Percentiles rank a stretch among this genome's conserved stretches.
phyloP scores from a whole-genome alignment of 1,140 invertebrate species.

The Alviniconcha marisindica region DNA sequence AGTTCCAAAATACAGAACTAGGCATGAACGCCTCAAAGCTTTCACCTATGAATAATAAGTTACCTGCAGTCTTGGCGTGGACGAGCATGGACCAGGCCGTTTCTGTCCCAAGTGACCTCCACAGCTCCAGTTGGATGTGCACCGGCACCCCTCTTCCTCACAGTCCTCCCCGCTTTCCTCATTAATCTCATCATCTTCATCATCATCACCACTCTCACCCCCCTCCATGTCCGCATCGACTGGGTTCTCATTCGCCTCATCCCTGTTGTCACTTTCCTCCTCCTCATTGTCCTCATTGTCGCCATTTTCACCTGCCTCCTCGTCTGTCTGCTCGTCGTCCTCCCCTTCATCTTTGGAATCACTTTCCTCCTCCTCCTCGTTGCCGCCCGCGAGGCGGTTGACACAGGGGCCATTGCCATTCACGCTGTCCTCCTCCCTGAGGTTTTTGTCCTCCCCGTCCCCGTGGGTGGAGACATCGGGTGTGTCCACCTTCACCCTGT shows the following conservation, averaged over 20 bases:
- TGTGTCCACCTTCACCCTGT: conserved; percentile 16
- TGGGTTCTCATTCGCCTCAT: not conserved
- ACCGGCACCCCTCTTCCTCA: conserved; percentile 7
- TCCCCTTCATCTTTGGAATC: not conserved
- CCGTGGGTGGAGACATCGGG: conserved; percentile 1
- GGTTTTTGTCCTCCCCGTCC: not conserved
- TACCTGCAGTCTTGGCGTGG: conserved; percentile 9
- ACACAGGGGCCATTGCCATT: not conserved
- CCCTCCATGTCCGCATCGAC: not conserved
- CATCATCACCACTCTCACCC: conserved; percentile 26
- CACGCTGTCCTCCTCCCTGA: not conserved
- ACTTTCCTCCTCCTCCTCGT: not conserved
- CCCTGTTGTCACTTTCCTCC: conserved; percentile 20
- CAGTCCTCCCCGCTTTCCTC: conserved; percentile 26
- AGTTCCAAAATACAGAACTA: not conserved
- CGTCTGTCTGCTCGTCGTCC: not conserved
- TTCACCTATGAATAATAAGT: not conserved
- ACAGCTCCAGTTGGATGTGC: conserved; percentile 34
- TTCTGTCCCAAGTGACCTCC: conserved; percentile 26
- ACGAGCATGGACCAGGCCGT: not conserved
- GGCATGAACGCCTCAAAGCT: not conserved
- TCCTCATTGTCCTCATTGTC: conserved; percentile 16
- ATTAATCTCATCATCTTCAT: not conserved
- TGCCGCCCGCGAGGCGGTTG: not conserved
- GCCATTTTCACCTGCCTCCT: not conserved